Evolutionary conservation across 1,140 invertebrate genomes (phyloP).

Genomic region (Nylanderia fulva): DNA sequence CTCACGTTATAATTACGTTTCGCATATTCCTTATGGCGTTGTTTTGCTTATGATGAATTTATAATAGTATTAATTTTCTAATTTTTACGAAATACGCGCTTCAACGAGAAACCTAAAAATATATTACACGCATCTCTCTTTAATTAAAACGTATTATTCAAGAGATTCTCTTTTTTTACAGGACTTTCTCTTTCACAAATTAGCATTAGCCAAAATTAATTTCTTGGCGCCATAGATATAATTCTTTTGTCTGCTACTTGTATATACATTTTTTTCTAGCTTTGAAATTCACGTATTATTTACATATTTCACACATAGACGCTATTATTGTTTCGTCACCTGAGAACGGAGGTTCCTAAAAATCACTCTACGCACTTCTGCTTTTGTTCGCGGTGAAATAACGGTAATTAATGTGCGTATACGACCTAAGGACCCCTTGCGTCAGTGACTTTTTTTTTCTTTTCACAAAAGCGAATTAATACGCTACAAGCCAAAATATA

Average conservation of each 20-base stretch:
- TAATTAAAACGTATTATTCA: neutral
- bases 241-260: neutral
- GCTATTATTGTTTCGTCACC: neutral
- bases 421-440: neutral
- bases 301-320: neutral
- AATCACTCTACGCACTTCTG: neutral
- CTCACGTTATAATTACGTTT: slow-evolving; percentile 43
- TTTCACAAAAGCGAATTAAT: neutral
- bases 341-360: neutral
- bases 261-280: neutral
- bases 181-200: neutral
- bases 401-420: neutral
- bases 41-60: no score
- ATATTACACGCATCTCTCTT: neutral
- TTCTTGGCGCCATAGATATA: neutral
- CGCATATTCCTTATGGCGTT: slow-evolving; percentile 1
- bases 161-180: neutral
- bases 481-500: slow-evolving; percentile 8
- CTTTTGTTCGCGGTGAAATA: neutral
- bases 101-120: neutral
- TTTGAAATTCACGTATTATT: neutral
- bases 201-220: neutral
- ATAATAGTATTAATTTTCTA: neutral
- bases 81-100: slow-evolving; percentile 5
- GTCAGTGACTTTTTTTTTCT: slow-evolving; percentile 35